Base-by-base conservation (phyloP, 2,113 vertebrate species). In the Hystrix cristata region DNA sequence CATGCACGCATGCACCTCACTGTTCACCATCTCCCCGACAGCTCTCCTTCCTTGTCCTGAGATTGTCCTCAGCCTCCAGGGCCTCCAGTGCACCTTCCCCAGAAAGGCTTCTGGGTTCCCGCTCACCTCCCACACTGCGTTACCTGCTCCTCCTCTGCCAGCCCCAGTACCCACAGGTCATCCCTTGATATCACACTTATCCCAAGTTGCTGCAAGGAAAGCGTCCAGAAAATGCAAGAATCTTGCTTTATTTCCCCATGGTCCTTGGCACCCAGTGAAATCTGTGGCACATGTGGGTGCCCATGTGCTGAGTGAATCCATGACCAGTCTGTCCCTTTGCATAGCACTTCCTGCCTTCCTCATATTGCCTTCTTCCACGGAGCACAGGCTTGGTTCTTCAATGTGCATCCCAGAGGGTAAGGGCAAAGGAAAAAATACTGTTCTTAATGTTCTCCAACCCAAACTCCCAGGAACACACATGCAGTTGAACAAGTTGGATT, bases 271-370 rank as follows among this genome's bases (percentile, higher is more conserved):
- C 25, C 57, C 55, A 55, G 18, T 21, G 48, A 23, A 29, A 25
- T 60, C 46, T 87, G 31, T 51, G 74, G 74, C 23, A 11, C 27
- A 13, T 27, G 76, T 80, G 81, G 80, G 80, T 69, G 55, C 25
- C 93, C 72, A 38, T 38, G 38, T 38, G 38, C 13, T 64, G 62
- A 91, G 43, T 97, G 94, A 95, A 86, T 87, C 23, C 14, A 5
- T 51, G 34, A 51, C 71, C 86, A 57, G 90, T 94, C 81, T 87
- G 87, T 55, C 57, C 80, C 59, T 76, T 84, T 74, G 43, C 82
- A 83, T 34, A 76, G 12, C n/a, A 92, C 38, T 7, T 38, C 4
- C 29, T 74, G 69, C 67, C 57, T 93, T 71, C 62, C 19, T 87
- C 60, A 31, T 25, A 27, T 18, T 34, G 5, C 46, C 57, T 62